Base-by-base conservation (phyloP, 2,888 invertebrate species). In the Polydrusus tereticollis region DNA sequence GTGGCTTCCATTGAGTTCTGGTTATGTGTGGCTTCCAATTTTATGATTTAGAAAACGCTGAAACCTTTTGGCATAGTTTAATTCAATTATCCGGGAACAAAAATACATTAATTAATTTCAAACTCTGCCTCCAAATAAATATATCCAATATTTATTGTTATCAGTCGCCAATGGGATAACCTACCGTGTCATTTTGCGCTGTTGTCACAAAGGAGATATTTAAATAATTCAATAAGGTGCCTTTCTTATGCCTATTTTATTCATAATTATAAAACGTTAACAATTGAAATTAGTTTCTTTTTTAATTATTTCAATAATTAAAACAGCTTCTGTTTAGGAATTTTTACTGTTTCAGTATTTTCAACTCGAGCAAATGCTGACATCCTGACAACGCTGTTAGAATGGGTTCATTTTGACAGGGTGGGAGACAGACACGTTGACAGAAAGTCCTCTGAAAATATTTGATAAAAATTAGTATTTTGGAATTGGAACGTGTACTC, bases 351-450 rank as follows among this genome's bases (percentile, higher is more conserved):
- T 5, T 26, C 26, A 7, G 26, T 5, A 5, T 26, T 5, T 26
- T 26, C 4, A 26, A 5, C 7, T 26, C 26, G 26, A 26, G 7
- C 26, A 26, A 7, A 26, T 26, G 6, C 3, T 1, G 8, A 6
- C 5, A 47, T 18, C 7, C 29, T 55, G 29, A 33, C 52, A 55
- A 55, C 29, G 23, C 10, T 14, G 52, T 26, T 16, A 10, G 20
- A 5, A 26, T 26, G 7, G 52, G 16, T 16, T 55, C 8, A 4
- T 26, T 55, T 55, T 55, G 52, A 29, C 52, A 55, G 26, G 16
- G 18, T 8, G 7, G 41, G 2, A 43, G 8, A n/a, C n/a, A n/a
- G 63, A 63, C 63, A 63, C 63, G 63, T 63, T 63, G 47, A 63
- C 63, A 63, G 47, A 18, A 63, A 55, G 29, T 14, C 52, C 52